phyloP scores from a whole-genome alignment of 1,140 invertebrate species.

The Trialeurodes vaporariorum region DNA sequence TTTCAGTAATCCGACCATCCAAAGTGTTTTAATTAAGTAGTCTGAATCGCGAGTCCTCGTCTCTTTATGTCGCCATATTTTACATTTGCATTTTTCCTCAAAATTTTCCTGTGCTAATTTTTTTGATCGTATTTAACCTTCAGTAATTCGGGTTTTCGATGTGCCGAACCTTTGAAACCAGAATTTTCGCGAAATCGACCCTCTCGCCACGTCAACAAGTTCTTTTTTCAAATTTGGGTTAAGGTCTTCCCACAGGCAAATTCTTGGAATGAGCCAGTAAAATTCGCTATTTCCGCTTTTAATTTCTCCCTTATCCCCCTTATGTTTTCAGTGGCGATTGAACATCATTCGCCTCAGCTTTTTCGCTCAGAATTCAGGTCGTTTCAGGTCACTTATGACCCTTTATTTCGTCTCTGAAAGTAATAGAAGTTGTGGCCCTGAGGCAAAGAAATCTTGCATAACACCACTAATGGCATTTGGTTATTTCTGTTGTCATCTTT shows the following conservation, averaged over 20 bases:
- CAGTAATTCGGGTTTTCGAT: not conserved
- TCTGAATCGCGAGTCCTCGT: not conserved
- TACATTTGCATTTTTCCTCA: not conserved
- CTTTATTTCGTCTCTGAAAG: not conserved
- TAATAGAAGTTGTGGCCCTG: not conserved
- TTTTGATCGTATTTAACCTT: not conserved
- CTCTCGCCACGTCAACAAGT: slow-evolving; percentile 12
- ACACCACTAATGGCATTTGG: not conserved
- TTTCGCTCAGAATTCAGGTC: not conserved
- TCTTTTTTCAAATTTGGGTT: not conserved
- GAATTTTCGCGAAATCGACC: not conserved
- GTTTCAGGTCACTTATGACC: not conserved
- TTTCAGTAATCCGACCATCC: not conserved
- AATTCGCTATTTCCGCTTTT: not conserved
- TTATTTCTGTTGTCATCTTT: not conserved
- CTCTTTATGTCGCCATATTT: slow-evolving; percentile 25
- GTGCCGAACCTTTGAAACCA: not conserved
- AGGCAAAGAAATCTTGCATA: not conserved
- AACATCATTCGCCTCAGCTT: too few species aligned
- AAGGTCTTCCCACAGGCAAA: not conserved
- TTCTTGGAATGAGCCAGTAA: not conserved
- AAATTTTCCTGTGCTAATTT: not conserved
- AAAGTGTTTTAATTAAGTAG: not conserved
- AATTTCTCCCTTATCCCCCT: too few species aligned
- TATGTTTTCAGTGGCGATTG: too few species aligned